These are phyloP conservation scores for Epinotia demarniana DNA, from an alignment of 2,888 invertebrate genomes.

Conservation along the genomic window DNA sequence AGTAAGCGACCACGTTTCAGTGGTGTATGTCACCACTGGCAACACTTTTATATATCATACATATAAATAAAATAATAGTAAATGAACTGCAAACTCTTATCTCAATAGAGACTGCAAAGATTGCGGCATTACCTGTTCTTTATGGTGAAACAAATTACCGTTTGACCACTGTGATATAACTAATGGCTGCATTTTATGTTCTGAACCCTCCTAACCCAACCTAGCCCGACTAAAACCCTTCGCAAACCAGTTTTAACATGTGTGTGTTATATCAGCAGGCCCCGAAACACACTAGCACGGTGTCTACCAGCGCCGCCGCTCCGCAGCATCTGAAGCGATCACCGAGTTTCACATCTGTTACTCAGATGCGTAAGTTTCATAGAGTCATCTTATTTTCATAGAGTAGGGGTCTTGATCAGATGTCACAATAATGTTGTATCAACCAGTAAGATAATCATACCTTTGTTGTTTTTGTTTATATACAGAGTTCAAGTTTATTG, in stretches of 20 bases:
- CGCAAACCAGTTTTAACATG: neutral
- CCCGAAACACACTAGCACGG: conserved; percentile 60
- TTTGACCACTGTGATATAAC: conserved; percentile 61
- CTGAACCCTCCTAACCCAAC: conserved; percentile 50
- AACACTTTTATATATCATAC: too few relatives aligned
- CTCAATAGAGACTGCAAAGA: too few relatives aligned
- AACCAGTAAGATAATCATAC: too few relatives aligned
- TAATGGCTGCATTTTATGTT: conserved; percentile 65
- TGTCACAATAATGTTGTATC: too few relatives aligned
- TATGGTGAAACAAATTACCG: conserved; percentile 59
- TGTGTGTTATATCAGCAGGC: conserved; percentile 49
- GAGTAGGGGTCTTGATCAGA: too few relatives aligned
- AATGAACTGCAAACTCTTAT: too few relatives aligned
- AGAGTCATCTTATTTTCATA: neutral
- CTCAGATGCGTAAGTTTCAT: conserved; percentile 69
- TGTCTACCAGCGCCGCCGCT: conserved; percentile 54
- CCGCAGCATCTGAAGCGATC: conserved; percentile 76
- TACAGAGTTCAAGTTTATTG: too few relatives aligned
- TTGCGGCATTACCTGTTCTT: too few relatives aligned
- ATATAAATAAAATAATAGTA: too few relatives aligned
- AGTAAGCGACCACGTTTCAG: too few relatives aligned
- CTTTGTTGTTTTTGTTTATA: too few relatives aligned
- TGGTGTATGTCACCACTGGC: too few relatives aligned
- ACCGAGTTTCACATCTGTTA: conserved; percentile 73
- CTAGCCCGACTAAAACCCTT: neutral